These are phyloP conservation scores for Vireo griseus DNA, from an alignment of 2,797 vertebrate genomes.

Conservation along the genomic window DNA sequence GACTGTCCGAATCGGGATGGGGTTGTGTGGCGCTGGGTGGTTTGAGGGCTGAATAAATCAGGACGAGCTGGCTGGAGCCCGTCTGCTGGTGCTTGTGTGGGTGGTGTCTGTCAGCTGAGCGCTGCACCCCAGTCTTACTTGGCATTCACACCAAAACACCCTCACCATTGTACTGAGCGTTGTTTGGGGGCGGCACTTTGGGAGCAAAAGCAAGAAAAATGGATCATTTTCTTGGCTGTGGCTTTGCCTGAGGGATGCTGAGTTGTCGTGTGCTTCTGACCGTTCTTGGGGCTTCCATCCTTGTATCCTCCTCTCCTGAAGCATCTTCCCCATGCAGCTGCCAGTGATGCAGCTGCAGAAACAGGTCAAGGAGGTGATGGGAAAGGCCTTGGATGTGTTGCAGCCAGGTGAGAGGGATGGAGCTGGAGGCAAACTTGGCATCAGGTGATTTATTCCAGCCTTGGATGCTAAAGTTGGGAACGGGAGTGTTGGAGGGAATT, in stretches of 20 bases:
- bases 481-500: fast-evolving
- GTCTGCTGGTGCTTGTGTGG: background rate
- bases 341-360: background rate
- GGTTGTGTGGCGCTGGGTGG: background rate
- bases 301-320: background rate
- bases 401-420: background rate
- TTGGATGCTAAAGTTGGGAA: background rate
- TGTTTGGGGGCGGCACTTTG: background rate
- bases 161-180: fast-evolving
- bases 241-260: background rate
- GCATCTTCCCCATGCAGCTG: background rate
- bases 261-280: background rate
- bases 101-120: background rate
- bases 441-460: background rate
- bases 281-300: fast-evolving
- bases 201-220: background rate
- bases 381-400: background rate
- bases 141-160: background rate
- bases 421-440: background rate
- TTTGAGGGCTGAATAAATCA: background rate
- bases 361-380: fast-evolving
- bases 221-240: background rate
- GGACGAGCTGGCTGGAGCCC: background rate
- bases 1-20: background rate
- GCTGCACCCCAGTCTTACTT: background rate